Conservation (phyloP, 2,113 vertebrate genomes). For the Phoxinus phoxinus region DNA sequence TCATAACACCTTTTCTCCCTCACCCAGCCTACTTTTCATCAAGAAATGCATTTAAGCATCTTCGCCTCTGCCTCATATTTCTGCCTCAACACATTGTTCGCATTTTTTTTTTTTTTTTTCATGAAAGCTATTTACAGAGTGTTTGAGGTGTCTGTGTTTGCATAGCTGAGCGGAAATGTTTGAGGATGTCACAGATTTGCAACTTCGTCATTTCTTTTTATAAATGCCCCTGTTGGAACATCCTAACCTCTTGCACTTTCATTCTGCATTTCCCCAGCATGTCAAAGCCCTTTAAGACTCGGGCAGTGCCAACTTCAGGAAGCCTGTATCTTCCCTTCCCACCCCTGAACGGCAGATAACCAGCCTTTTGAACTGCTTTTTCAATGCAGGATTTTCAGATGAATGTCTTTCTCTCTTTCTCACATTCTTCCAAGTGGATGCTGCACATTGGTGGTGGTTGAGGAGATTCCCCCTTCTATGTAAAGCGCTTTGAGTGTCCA, state of each 20-base stretch:
- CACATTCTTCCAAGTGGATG: too few species aligned
- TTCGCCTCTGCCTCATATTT: background rate
- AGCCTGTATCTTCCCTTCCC: background rate
- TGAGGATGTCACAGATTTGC: conserved; percentile 25
- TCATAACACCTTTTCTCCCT: conserved; percentile 26
- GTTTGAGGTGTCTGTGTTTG: conserved; percentile 30
- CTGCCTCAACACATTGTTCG: conserved; percentile 24
- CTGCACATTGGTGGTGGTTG: too few species aligned
- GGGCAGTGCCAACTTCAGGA: conserved; percentile 26
- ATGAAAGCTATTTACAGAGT: conserved; percentile 37
- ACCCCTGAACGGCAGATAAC: background rate
- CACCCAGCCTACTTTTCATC: background rate
- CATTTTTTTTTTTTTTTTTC: background rate
- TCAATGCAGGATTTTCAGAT: background rate
- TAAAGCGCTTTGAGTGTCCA: too few species aligned
- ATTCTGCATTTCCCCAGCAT: conserved; percentile 4
- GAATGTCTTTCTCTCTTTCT: background rate
- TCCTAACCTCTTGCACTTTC: conserved; percentile 26
- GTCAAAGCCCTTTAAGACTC: background rate
- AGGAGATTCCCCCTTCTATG: too few species aligned
- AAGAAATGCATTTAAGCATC: conserved; percentile 5
- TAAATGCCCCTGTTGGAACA: conserved; percentile 14
- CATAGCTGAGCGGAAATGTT: conserved; percentile 17
- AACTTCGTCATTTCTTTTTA: conserved; percentile 25
- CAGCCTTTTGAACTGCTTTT: conserved; percentile 5